These are phyloP conservation scores for Astreopora myriophthalma DNA, from an alignment of 64 coral and sea anemone species.

Conservation along the genomic window DNA sequence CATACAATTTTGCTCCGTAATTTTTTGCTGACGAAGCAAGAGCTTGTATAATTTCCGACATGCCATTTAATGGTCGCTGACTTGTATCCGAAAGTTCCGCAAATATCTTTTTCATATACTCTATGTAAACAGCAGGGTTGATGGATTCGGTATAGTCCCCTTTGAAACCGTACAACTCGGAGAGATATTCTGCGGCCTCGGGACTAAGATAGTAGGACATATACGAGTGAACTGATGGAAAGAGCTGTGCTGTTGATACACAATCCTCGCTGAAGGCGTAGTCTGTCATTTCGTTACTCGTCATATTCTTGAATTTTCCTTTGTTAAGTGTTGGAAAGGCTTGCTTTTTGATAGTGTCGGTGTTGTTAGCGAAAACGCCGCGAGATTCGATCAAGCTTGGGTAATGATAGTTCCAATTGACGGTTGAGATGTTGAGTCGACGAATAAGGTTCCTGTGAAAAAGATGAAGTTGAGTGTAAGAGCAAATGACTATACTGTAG, in stretches of 20 bases:
- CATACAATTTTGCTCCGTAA: slow-evolving; percentile 64
- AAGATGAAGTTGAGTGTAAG: neutral
- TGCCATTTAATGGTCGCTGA: slow-evolving; percentile 66
- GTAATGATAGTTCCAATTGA: slow-evolving; percentile 70
- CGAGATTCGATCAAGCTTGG: slow-evolving; percentile 75
- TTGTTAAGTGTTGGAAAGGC: slow-evolving; percentile 63
- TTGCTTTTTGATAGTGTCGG: slow-evolving; percentile 56
- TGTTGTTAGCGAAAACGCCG: slow-evolving; percentile 66
- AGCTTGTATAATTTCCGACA: slow-evolving; percentile 71
- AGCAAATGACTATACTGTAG: neutral
- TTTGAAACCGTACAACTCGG: slow-evolving; percentile 84
- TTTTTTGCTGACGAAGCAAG: slow-evolving; percentile 29
- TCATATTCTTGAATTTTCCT: slow-evolving; percentile 72
- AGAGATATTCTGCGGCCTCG: slow-evolving; percentile 81
- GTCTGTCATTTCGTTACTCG: slow-evolving; percentile 72
- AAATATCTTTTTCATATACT: slow-evolving; percentile 64
- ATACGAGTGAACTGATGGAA: slow-evolving; percentile 80
- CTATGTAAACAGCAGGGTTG: slow-evolving; percentile 74
- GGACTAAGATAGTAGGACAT: slow-evolving; percentile 73
- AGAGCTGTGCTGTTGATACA: slow-evolving; percentile 47
- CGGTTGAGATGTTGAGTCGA: slow-evolving; percentile 63
- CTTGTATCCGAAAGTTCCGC: slow-evolving; percentile 35
- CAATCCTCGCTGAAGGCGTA: slow-evolving; percentile 70
- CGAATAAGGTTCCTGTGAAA: slow-evolving; percentile 38
- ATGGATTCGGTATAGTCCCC: slow-evolving; percentile 88